Base-by-base conservation (phyloP, 2,113 vertebrate genomes). In the Telmatochromis sp. region DNA sequence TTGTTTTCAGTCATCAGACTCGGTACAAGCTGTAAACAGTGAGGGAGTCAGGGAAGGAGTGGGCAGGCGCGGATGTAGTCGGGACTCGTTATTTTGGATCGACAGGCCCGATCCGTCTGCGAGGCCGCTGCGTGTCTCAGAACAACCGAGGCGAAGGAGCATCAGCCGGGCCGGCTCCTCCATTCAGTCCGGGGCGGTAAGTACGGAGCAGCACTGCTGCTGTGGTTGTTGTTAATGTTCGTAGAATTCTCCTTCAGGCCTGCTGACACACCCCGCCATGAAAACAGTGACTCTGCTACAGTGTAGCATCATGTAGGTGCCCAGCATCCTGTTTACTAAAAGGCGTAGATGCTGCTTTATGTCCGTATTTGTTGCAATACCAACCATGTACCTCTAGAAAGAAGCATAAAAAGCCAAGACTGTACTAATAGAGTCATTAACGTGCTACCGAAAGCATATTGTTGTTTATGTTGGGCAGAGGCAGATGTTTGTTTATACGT, bases 131-230 rank as follows among this genome's bases (percentile, higher is more conserved):
- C 3, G n/a, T 73, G 71, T 80, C 50, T 71, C 10, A 33, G 78
- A 55, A 91, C 21, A 51, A 80, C 7, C 19, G 13, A 31, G 58
- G 31, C 58, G 31, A 75, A 53, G 82, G 17, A 40, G 37, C 37
- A 81, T 33, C 26, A 40, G 10, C 40, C 14, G 60, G 73, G 5
- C 35, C 83, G 33, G 28, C 10, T 42, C 6, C 5, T 12, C 17
- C 35, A 54, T 37, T n/a, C 63, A 8, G 28, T 71, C 40, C 17
- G 51, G 12, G 37, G 17, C 45, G 78, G 94, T 93, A 87, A 42
- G 92, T 86, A 83, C 40, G 26, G 13, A 50, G 6, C 33, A 40
- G 50, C 57, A 9, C 37, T 71, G 57, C 78, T 26, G 2, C 3
- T 17, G 19, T 60, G 28, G 50, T 60, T 82, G 15, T 40, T n/a